A percentile compares a stretch with the other conserved stretches of the same genome.
Conservation (phyloP, 1,140 invertebrate species). For the Cotesia vestalis region DNA sequence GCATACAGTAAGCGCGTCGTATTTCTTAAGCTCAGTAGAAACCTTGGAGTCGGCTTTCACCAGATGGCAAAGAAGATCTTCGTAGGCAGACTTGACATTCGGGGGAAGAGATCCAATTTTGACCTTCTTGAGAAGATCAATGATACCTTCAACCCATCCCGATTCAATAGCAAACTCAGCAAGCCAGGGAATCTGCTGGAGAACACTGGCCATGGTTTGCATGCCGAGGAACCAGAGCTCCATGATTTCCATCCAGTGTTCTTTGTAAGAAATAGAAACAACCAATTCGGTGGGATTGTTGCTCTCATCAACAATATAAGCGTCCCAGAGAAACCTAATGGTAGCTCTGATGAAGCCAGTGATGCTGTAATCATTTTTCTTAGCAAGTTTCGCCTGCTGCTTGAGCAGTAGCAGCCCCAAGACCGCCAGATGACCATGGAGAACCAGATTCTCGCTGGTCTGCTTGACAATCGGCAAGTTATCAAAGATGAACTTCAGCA, state of each 20-base stretch:
- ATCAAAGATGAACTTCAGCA: constrained; percentile 87
- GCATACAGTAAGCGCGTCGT: constrained; percentile 82
- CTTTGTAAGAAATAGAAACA: constrained; percentile 85
- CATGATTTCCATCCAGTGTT: constrained; percentile 86
- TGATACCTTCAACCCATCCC: constrained; percentile 89
- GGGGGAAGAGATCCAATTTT: constrained; percentile 81
- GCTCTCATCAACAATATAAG: constrained; percentile 87
- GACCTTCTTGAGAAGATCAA: constrained; percentile 81
- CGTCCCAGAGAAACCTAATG: constrained; percentile 91
- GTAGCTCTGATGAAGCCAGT: constrained; percentile 87
- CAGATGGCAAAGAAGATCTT: constrained; percentile 86
- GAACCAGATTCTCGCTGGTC: constrained; percentile 82
- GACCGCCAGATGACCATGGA: constrained; percentile 85
- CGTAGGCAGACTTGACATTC: constrained; percentile 87
- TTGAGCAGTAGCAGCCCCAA: constrained; percentile 85
- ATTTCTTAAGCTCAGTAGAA: constrained; percentile 81
- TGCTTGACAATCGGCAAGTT: constrained; percentile 86
- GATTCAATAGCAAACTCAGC: constrained; percentile 90
- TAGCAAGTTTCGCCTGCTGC: constrained; percentile 81
- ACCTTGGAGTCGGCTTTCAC: constrained; percentile 82
- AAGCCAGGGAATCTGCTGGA: constrained; percentile 85
- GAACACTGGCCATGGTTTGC: constrained; percentile 86
- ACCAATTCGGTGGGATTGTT: constrained; percentile 82
- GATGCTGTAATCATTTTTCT: constrained; percentile 87
- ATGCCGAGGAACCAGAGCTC: constrained; percentile 94